These are phyloP conservation scores for Temnothorax rugatulus DNA, from an alignment of 2,888 invertebrate genomes.

Conservation along the genomic window DNA sequence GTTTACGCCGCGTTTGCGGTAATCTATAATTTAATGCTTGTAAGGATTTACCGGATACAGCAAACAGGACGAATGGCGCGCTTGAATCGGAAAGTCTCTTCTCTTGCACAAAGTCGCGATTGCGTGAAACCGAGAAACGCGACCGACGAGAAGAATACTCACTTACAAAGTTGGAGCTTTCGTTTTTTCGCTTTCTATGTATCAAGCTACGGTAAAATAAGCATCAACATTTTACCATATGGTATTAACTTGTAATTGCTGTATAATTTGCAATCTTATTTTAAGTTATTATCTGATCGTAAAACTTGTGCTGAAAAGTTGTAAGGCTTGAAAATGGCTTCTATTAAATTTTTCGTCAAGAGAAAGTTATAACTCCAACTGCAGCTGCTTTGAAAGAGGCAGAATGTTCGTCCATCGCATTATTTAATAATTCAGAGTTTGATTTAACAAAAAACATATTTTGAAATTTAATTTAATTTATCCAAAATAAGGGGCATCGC, in stretches of 20 bases:
- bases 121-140: conserved; percentile 25
- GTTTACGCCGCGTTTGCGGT: conserved; percentile 6
- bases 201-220: background rate
- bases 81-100: conserved; percentile 31
- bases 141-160: conserved; percentile 6
- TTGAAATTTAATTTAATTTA: conserved; percentile 18
- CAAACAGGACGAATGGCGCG: background rate
- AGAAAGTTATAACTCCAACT: conserved; percentile 2
- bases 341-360: background rate
- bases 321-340: background rate
- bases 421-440: background rate
- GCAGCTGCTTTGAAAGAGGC: background rate
- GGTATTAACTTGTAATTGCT: background rate
- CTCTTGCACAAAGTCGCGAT: background rate
- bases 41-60: conserved; percentile 21
- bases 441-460: background rate
- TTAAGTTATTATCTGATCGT: background rate
- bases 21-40: conserved; percentile 24
- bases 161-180: background rate
- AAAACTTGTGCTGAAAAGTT: background rate
- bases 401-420: background rate
- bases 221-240: background rate
- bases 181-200: background rate
- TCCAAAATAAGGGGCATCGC: background rate
- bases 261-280: background rate